These are phyloP conservation scores for Centruroides vittatus DNA, from an alignment of 1,140 invertebrate species.

Conservation along the genomic window DNA sequence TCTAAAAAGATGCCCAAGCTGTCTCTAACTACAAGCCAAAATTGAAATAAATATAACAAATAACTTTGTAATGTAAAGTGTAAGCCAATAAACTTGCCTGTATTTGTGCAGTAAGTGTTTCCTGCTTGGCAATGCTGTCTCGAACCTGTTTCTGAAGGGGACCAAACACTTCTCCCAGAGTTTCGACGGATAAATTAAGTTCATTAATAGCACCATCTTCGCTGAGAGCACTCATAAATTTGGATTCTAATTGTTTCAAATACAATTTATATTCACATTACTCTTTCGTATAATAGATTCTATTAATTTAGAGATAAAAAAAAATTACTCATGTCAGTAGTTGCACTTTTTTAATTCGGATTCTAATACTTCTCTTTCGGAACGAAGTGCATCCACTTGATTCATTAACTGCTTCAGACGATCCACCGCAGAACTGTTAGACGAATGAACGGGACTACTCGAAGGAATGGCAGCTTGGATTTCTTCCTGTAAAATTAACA, in stretches of 20 bases:
- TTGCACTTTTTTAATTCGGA: conserved; percentile 66
- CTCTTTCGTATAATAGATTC: not conserved
- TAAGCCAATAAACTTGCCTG: conserved; percentile 33
- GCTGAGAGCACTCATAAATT: conserved; percentile 61
- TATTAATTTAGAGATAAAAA: too few species aligned
- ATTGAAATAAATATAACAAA: too few species aligned
- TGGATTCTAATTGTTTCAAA: conserved; percentile 34
- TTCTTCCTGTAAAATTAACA: conserved; percentile 25
- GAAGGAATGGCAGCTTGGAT: conserved; percentile 32
- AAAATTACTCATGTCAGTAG: conserved; percentile 58
- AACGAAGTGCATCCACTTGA: conserved; percentile 73
- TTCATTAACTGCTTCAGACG: conserved; percentile 67
- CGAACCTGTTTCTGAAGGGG: conserved; percentile 51
- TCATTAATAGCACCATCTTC: conserved; percentile 80
- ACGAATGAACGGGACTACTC: conserved; percentile 28
- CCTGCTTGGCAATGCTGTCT: conserved; percentile 62
- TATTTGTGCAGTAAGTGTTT: conserved; percentile 57
- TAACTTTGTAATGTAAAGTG: too few species aligned
- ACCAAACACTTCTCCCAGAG: conserved; percentile 60
- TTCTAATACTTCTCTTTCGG: conserved; percentile 77
- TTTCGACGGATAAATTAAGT: conserved; percentile 55
- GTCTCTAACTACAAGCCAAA: too few species aligned
- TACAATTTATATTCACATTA: not conserved
- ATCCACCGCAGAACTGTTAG: conserved; percentile 29
- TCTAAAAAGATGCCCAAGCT: too few species aligned